Evolutionary conservation across 1,140 invertebrate species (phyloP), one percentile per base, ranked within the genome.

Genomic region (Bombyx mandarina): DNA sequence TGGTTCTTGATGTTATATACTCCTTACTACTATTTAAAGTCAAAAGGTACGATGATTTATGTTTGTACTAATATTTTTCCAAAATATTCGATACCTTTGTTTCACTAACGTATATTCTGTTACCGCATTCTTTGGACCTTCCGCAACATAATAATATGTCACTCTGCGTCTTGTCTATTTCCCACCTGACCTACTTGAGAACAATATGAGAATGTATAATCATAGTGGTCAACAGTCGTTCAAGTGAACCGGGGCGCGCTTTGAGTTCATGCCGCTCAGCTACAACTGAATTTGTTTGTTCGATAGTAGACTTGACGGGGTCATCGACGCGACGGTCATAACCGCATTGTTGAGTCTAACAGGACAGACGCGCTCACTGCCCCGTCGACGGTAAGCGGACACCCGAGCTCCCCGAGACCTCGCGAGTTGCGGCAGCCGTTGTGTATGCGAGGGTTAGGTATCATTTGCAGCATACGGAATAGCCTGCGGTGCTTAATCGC

Each of bases 271-370:
- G 4, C 2, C 45, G 44, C 44, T 10, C 52, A 10, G 9, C 47
- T 60, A 63, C 53, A 57, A 53, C 52, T 44, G 42, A 35, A n/a
- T 7, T 53, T 53, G 52, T 53, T 53, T 53, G 44, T 44, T 55
- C 58, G 54, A 56, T 57, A 63, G 52, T 44, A 55, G 35, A 8
- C 6, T 8, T 43, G 43, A 35, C 26, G 2, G 4, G 26, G 26
- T 35, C 26, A 5, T 35, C 26, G 8, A 12, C 18, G 49, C 49
- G 49, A 51, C 12, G n/a, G 49, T 18, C 5, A 35, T 8, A 42
- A 4, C 18, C 18, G 12, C n/a, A 52, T 8, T 43, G 43, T 35
- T n/a, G 46, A 26, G 35, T 6, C 48, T 44, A 52, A 47, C 54
- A 52, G 22, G 9, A 10, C 51, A 52, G 35, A 7, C 51, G 8